These are phyloP conservation scores for Ochropacha duplaris DNA, from an alignment of 2,888 invertebrate species.

Conservation along the genomic window DNA sequence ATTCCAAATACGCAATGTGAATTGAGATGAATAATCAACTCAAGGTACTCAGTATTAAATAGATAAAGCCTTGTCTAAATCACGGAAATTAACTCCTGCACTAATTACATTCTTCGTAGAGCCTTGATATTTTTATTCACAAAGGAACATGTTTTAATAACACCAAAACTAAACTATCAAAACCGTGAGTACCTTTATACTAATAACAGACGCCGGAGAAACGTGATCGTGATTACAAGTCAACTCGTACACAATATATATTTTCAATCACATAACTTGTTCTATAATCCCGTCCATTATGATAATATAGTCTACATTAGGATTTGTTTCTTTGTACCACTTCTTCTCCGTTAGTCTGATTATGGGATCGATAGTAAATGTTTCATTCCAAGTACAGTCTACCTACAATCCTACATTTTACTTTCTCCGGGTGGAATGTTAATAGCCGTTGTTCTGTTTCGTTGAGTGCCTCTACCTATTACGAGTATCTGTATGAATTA, in stretches of 20 bases:
- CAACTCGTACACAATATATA: slow-evolving; percentile 16
- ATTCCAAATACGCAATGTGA: slow-evolving; percentile 30
- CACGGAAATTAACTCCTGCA: slow-evolving; percentile 16
- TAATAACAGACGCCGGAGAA: not conserved
- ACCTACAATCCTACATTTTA: slow-evolving; percentile 35
- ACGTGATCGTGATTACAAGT: not conserved
- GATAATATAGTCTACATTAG: slow-evolving; percentile 43
- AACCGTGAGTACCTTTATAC: not conserved
- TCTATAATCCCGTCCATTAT: slow-evolving; percentile 37
- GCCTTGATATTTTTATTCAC: not conserved
- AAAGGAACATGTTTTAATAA: not conserved
- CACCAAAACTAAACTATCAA: not conserved
- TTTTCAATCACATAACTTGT: slow-evolving; percentile 38
- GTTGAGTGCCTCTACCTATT: slow-evolving; percentile 27
- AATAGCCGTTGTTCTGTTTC: slow-evolving; percentile 44
- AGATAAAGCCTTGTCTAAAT: slow-evolving; percentile 35
- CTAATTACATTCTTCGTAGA: not conserved
- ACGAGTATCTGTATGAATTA: slow-evolving; percentile 8
- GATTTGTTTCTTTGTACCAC: slow-evolving; percentile 43
- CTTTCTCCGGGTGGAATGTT: slow-evolving; percentile 51
- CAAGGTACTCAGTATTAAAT: slow-evolving; percentile 24
- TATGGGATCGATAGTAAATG: slow-evolving; percentile 40
- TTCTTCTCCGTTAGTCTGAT: slow-evolving; percentile 40
- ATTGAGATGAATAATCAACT: slow-evolving; percentile 43
- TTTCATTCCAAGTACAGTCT: slow-evolving; percentile 29